These are phyloP conservation scores for Euphonia xanthogaster DNA, from an alignment of 2,797 vertebrate species.

Conservation along the genomic window DNA sequence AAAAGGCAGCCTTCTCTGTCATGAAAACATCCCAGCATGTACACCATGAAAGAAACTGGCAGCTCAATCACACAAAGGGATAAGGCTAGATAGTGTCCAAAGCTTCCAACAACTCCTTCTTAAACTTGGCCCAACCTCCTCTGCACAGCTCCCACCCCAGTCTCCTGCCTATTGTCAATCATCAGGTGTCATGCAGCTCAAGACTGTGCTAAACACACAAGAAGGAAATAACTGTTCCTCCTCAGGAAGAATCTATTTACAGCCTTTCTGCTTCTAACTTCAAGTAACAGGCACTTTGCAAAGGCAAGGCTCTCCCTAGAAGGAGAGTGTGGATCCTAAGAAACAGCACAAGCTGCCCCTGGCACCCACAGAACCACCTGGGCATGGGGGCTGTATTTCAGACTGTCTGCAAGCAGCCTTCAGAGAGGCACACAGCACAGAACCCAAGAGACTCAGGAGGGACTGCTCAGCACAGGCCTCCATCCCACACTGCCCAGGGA, in stretches of 20 bases:
- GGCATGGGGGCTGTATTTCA: not conserved
- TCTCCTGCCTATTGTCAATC: not conserved
- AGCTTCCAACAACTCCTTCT: not conserved
- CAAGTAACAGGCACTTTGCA: not conserved
- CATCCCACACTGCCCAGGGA: not conserved
- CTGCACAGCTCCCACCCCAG: not conserved
- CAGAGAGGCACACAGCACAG: not conserved
- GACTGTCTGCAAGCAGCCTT: not conserved
- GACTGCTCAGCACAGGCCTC: not conserved
- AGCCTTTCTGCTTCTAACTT: not conserved
- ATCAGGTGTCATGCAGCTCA: not conserved
- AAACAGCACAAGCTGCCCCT: not conserved
- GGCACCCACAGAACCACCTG: not conserved
- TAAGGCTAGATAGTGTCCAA: not conserved
- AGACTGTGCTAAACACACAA: not conserved
- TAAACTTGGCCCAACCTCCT: not conserved
- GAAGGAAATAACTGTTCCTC: not conserved
- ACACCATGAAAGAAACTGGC: not conserved
- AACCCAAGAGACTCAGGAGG: not conserved
- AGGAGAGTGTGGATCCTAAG: not conserved
- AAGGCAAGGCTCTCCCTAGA: not conserved
- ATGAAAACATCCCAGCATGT: not conserved
- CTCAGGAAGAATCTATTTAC: not conserved
- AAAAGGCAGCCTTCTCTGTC: not conserved
- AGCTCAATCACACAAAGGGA: not conserved